Evolutionary conservation across 2,113 vertebrate genomes (phyloP), one percentile per base, ranked within the genome.

Genomic region (Colaptes auratus): DNA sequence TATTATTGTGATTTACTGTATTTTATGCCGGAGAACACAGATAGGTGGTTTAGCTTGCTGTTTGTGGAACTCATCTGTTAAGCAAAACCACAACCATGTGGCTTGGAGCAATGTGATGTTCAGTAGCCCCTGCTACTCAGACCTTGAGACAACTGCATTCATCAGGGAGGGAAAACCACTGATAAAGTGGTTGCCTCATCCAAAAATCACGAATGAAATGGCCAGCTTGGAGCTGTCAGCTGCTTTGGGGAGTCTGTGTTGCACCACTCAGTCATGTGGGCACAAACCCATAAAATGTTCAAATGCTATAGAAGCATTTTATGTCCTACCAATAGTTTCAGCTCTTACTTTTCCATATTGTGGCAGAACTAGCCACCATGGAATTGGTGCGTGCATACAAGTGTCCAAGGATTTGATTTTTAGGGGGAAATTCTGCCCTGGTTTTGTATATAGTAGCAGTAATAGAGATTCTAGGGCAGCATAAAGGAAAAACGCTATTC

Each of bases 31-130:
- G 70, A 89, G 94, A 94, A 53, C 61, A 82, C 10, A 52, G 20
- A 33, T 10, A 76, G 76, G 35, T 42, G 60, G 91, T 93, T 75
- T 86, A 91, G 33, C 84, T 94, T 82, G n/a, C 83, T 86, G 28
- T 87, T 80, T 3, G 1, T 75, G 46, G 80, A 89, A 74, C 50
- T 24, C 33, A n/a, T 1, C n/a, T 66, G 12, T 28, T 50, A 63
- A 30, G 30, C 31, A 31, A 18, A 80, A 35, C 1, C 3, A 4
- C 15, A 33, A 20, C 24, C 8, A 0, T 50, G 27, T 65, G 66
- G 1, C 46, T 70, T 82, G 44, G 31, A 82, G 59, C 7, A 65
- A 33, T 33, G 18, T 63, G 73, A 35, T 52, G 10, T 63, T 81
- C 44, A 28, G 21, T 15, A 72, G 35, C 10, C 24, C 28, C 82